phyloP scores from a whole-genome alignment of 2,113 vertebrate species.

The Paradoxurus hermaphroditus region DNA sequence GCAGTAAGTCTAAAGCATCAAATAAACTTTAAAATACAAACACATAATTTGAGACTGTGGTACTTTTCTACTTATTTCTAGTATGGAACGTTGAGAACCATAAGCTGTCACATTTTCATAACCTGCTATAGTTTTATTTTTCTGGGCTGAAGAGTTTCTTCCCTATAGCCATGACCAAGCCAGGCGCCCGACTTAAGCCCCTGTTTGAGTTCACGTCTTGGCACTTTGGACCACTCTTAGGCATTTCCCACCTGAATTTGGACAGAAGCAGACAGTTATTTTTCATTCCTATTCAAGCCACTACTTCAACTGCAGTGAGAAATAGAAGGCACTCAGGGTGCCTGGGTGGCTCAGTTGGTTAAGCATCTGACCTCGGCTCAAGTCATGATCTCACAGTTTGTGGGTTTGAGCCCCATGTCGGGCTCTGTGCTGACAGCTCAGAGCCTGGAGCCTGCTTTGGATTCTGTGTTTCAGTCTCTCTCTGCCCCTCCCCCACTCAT shows the following conservation, averaged over 20 bases:
- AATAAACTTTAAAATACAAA: constrained; percentile 12
- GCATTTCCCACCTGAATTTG: not conserved
- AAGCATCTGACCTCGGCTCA: too few species aligned
- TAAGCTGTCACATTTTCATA: not conserved
- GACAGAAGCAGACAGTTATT: not conserved
- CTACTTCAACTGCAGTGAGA: not conserved
- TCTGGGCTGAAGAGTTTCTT: not conserved
- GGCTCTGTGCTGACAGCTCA: too few species aligned
- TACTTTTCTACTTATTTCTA: constrained; percentile 15
- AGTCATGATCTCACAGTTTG: too few species aligned
- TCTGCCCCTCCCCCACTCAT: too few species aligned
- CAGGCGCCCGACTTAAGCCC: not conserved
- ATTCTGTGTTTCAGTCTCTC: too few species aligned
- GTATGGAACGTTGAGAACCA: not conserved
- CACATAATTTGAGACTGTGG: not conserved
- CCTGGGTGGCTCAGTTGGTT: too few species aligned
- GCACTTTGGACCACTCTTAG: not conserved
- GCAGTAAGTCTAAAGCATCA: not conserved
- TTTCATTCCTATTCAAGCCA: not conserved
- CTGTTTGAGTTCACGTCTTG: not conserved
- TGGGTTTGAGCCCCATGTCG: too few species aligned
- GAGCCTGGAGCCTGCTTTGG: too few species aligned
- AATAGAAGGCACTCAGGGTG: too few species aligned
- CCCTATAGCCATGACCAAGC: not conserved
- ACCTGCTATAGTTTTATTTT: not conserved